A percentile compares a stretch with the other conserved stretches of the same genome.
These are phyloP conservation scores for honey bee (Apis mellifera) DNA, from an alignment of 1,140 invertebrate species.

Conservation along the genomic window DNA sequence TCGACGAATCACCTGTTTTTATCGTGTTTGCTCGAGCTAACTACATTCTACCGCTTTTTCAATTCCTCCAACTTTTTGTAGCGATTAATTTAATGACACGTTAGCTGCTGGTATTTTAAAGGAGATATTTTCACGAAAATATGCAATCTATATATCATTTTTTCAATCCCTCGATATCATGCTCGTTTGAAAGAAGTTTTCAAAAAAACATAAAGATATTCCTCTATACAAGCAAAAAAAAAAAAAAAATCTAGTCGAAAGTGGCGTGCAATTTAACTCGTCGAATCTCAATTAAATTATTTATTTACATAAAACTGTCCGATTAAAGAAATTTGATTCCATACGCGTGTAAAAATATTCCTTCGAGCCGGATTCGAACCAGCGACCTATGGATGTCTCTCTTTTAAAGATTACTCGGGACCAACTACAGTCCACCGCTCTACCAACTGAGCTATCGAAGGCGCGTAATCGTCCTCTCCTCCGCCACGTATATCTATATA, in stretches of 20 bases:
- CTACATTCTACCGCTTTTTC: constrained; percentile 62
- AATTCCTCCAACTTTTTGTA: no score
- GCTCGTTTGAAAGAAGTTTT: no score
- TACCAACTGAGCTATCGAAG: constrained; percentile 91
- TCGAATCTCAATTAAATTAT: fast-evolving
- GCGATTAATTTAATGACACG: no score
- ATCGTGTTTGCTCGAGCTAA: not conserved
- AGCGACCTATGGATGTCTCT: constrained; percentile 51
- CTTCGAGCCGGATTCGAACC: constrained; percentile 73
- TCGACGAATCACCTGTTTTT: constrained; percentile 75
- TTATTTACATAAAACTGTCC: fast-evolving
- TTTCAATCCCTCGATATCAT: not conserved
- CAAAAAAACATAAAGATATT: no score
- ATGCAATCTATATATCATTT: constrained; percentile 69
- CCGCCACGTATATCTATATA: not conserved
- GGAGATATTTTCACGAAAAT: constrained; percentile 49
- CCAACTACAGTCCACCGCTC: constrained; percentile 91
- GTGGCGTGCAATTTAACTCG: no score
- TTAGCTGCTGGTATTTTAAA: not conserved
- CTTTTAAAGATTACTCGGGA: not conserved
- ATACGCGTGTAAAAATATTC: constrained; percentile 39
- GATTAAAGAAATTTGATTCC: fast-evolving
- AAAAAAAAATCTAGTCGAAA: no score
- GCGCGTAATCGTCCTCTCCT: not conserved
- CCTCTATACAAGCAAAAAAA: no score